Evolutionary conservation across 1,140 invertebrate genomes (phyloP), one percentile per base, ranked within the genome.

Genomic region (Hydropsyche tenuis): DNA sequence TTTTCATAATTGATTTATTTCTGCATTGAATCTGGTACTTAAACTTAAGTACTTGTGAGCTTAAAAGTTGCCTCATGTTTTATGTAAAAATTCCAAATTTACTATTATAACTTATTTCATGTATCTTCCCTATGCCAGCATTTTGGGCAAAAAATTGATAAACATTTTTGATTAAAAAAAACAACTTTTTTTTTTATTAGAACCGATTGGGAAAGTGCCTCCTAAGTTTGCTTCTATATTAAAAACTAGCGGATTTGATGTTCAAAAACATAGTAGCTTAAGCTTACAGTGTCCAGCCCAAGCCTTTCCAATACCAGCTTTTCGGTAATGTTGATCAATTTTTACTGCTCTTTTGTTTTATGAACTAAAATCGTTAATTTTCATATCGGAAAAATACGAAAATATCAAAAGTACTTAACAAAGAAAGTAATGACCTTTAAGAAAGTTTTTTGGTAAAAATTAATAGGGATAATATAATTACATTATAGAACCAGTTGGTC

Each of bases 401-500:
- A n/a, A n/a, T n/a, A n/a, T n/a, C n/a, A n/a, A n/a, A n/a, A n/a
- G n/a, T n/a, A n/a, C n/a, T n/a, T n/a, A n/a, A n/a, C n/a, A n/a
- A n/a, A n/a, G n/a, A n/a, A n/a, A n/a, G n/a, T n/a, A n/a, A n/a
- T n/a, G n/a, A n/a, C n/a, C n/a, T n/a, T n/a, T n/a, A n/a, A n/a
- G n/a, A n/a, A n/a, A n/a, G n/a, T n/a, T n/a, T n/a, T n/a, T n/a
- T n/a, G n/a, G n/a, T n/a, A n/a, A n/a, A n/a, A n/a, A n/a, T n/a
- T n/a, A n/a, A n/a, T n/a, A 4, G 30, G 30, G 30, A 3, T 37
- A 9, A 37, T 18, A 18, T 18, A 53, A 53, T 18, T 53, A 18
- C 6, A 68, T 68, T 68, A n/a, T 81, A 94, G 93, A 94, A 79
- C 92, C 92, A 22, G 87, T 94, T 76, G 90, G 90, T 81, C 89